Evolutionary conservation across 2,888 invertebrate species (phyloP), one percentile per base, ranked within the genome.

Genomic region (Hyposoter dolosus): DNA sequence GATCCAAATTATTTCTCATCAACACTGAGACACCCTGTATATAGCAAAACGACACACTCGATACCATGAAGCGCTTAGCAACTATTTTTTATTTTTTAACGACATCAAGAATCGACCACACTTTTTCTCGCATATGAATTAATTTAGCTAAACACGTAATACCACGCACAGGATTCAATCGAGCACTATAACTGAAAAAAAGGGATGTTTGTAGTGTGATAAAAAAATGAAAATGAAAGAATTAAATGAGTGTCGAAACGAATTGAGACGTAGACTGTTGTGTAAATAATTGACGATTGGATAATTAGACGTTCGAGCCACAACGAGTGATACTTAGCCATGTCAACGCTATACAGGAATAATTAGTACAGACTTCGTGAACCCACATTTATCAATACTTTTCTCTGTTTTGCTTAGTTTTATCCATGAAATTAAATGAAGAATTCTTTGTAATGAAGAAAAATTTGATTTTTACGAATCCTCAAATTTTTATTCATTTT

Each of bases 1-100:
- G 6, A 4, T 15, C 4, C 60, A 15, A 28, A 60, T 60, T 4
- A 28, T 28, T 15, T 15, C 10, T 60, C 6, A 15, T 15, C 5
- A 28, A 4, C 6, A 5, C 6, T 15, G 15, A 6, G 60, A 60
- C 28, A 60, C 28, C 60, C 60, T 15, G 28, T 60, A 60, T 15
- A 15, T 0, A 60, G 15, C 28, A 60, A 84, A 66, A 50, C 53
- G 53, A 72, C n/a, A 75, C 19, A 68, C 69, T 72, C 60, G 47
- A 68, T 66, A 56, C 19, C 45, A 78, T 28, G n/a, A 40, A 82
- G 78, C 77, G 82, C 84, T 74, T 82, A 60, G 85, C 77, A 78
- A 82, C 78, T 35, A 47, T 82, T 77, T 77, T 65, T 68, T 68
- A 43, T 82, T 56, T 69, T 63, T 63, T 45, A 45, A 53, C 66